Base-by-base conservation (phyloP, 2,888 invertebrate species). In the Scaptomyza polygonia region DNA sequence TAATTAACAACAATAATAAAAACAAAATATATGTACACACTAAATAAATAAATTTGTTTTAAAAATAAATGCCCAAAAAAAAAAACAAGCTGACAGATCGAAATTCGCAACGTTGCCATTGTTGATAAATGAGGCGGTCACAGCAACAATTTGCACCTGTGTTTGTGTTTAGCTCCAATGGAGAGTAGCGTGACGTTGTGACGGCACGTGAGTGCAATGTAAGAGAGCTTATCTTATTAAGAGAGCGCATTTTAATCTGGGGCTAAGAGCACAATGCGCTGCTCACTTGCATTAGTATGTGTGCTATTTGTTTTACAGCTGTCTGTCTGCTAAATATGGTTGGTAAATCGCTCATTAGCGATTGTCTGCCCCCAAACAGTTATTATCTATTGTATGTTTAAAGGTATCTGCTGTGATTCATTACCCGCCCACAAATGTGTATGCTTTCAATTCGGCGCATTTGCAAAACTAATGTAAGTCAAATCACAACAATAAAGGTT, bases 81-180 rank as follows among this genome's bases (percentile, higher is more conserved):
- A 59, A 42, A 25, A 12, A 21, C 14, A 9, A 5, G 9, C 18
- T 18, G 16, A 36, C 47, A 58, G 42, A 18, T 51, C 16, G 47
- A 71, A 79, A 82, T 63, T 71, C 79, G 82, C 82, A 84, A 82
- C 82, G 82, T 82, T 82, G 82, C 82, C 82, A 82, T 62, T 76
- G 77, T 80, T 74, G 72, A 76, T 68, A 70, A 77, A 45, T 51
- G 64, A 75, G 44, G 44, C 16, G 36, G 36, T 30, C 44, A 52
- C 44, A 69, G 53, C 56, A 52, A 45, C 65, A 69, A 25, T 55
- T 61, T 67, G 52, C 53, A 72, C 58, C 70, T 77, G 56, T 67
- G 39, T 45, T 51, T 25, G 54, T 48, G 49, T 56, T 63, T 48
- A 43, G 8, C 29, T 34, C 45, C 16, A 8, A 16, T 5, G 7